Percentiles rank a stretch among this genome's conserved stretches.
phyloP scores from a whole-genome alignment of 2,797 vertebrate genomes.

The Pygocentrus nattereri region DNA sequence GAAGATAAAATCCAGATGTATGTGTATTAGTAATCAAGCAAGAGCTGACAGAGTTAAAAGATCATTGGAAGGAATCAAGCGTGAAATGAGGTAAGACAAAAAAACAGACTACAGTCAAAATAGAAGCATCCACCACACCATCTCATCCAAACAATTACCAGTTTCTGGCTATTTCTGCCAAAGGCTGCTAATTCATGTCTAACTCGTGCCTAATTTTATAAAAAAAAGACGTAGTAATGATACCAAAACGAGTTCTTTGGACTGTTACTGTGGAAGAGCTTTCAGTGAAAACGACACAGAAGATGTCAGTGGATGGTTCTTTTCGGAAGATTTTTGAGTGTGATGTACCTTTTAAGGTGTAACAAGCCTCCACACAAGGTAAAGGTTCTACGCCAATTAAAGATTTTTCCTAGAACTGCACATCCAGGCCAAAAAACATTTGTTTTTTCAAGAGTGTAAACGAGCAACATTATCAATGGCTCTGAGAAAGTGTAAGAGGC shows the following conservation, averaged over 20 bases:
- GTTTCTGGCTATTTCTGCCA: slow-evolving; percentile 41
- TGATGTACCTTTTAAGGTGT: no score
- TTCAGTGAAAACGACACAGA: no score
- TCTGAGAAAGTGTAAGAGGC: slow-evolving; percentile 10
- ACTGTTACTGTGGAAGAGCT: neutral
- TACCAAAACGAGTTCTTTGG: no score
- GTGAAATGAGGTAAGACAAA: no score
- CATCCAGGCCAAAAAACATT: neutral
- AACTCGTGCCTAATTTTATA: slow-evolving; percentile 49
- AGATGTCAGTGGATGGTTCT: no score
- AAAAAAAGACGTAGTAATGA: neutral
- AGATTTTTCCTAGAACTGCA: neutral
- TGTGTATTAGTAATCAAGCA: slow-evolving; percentile 5
- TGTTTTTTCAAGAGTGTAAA: neutral
- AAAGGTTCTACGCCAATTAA: neutral
- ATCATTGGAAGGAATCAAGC: slow-evolving; percentile 42
- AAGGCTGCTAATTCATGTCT: slow-evolving; percentile 43
- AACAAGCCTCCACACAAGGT: neutral
- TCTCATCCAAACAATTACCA: slow-evolving; percentile 54
- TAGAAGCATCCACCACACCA: slow-evolving; percentile 39
- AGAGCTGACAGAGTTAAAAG: slow-evolving; percentile 20
- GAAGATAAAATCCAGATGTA: neutral
- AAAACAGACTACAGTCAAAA: slow-evolving; percentile 52
- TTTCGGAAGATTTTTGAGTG: no score
- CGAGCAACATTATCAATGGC: slow-evolving; percentile 15